Evolutionary conservation across 2,113 vertebrate genomes (phyloP).

Genomic region (Orthonyx spaldingii): DNA sequence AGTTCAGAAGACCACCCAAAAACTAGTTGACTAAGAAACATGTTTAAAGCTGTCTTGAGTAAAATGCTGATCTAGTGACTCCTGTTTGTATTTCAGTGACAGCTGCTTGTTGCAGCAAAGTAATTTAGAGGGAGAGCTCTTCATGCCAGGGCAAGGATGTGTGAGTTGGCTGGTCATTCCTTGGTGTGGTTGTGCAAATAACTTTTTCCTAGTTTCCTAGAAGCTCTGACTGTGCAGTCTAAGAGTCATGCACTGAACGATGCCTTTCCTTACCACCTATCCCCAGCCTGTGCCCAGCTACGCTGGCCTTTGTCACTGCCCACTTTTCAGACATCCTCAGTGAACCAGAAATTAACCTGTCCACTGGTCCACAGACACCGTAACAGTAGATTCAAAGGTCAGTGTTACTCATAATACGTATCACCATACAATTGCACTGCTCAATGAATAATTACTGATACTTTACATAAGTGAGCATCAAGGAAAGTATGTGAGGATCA

Average conservation of each 20-base stretch:
- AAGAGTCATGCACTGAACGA: fast-evolving
- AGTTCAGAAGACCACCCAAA: neutral
- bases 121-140: neutral
- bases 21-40: neutral
- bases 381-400: neutral
- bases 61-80: neutral
- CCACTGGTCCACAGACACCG: neutral
- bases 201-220: neutral
- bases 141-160: neutral
- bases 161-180: neutral
- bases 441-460: neutral
- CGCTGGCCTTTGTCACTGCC: neutral
- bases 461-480: neutral
- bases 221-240: neutral
- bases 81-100: neutral
- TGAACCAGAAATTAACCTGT: neutral
- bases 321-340: neutral
- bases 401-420: neutral
- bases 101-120: neutral
- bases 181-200: neutral
- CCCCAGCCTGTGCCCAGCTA: neutral
- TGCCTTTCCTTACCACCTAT: neutral
- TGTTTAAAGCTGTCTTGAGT: neutral
- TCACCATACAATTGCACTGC: neutral
- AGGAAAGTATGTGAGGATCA: neutral